Percentiles rank a stretch among this genome's conserved stretches.
Evolutionary conservation across 30 jellyfish, hydroid and myxozoan species (phyloP).

Genomic region (Catostylus mosaicus): DNA sequence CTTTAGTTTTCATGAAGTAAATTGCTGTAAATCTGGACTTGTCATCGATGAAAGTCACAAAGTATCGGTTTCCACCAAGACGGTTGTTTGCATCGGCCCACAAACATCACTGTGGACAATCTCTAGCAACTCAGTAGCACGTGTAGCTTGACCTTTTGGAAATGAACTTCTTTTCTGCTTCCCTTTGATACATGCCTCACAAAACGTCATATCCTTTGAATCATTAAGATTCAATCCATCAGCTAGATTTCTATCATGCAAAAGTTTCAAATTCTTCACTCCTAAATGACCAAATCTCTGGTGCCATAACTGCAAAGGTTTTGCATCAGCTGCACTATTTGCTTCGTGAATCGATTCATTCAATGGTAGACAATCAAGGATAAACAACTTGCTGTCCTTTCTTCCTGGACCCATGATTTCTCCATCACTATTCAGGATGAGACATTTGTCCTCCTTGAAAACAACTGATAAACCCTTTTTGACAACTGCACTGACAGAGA

Average conservation of each 20-base stretch:
- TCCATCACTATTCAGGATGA: no score
- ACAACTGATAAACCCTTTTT: no score
- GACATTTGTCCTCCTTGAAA: no score
- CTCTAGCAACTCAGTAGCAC: slow-evolving; percentile 29
- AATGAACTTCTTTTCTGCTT: slow-evolving; percentile 48
- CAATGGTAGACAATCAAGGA: no score
- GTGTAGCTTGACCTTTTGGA: slow-evolving; percentile 46
- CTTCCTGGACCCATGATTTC: no score
- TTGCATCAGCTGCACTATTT: no score
- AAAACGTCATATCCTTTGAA: slow-evolving; percentile 12
- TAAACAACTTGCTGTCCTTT: no score
- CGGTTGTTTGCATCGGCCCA: slow-evolving; percentile 42
- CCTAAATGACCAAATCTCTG: slow-evolving; percentile 24
- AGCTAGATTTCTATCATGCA: slow-evolving; percentile 27
- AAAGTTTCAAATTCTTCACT: neutral
- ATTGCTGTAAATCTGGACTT: slow-evolving; percentile 38
- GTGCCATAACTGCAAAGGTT: neutral
- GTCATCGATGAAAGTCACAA: slow-evolving; percentile 49
- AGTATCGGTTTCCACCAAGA: slow-evolving; percentile 53
- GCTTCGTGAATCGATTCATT: no score
- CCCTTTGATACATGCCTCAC: slow-evolving; percentile 21
- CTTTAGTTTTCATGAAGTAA: slow-evolving; percentile 32
- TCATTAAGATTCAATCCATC: slow-evolving; percentile 12
- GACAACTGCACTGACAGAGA: no score
- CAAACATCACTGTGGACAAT: slow-evolving; percentile 33